Base-by-base conservation (phyloP, 2,113 vertebrate species). In the Tringa solitaria region DNA sequence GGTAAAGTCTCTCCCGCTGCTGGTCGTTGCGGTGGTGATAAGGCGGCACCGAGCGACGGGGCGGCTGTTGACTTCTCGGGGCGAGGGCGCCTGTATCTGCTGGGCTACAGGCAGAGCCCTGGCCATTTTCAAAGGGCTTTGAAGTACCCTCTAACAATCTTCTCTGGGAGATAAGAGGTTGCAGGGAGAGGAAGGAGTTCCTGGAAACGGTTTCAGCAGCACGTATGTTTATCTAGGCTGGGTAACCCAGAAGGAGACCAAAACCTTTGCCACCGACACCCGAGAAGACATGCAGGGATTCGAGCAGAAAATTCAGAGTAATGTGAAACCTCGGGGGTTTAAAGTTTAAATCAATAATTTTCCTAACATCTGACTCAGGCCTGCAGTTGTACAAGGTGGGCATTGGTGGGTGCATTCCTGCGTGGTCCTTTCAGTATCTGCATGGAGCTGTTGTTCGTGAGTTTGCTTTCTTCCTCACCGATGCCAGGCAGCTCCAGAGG, bases 51-150 rank as follows among this genome's bases (percentile, higher is more conserved):
- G 1, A 70, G 33, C 0, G 18, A 69, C 57, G 39, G 73, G 83
- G 60, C 1, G 0, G 46, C 91, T 90, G 48, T 79, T 91, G 93
- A 86, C 76, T 37, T 90, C 92, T 82, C 2, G 5, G 90, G 91
- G 50, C 1, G 59, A 84, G 79, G 83, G 86, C 0, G 32, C 63
- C n/a, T 26, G 37, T 57, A 51, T 96, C 87, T 90, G 78, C 87
- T 81, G 83, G 80, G 84, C 77, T 91, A 60, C 89, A 95, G 87
- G 90, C 88, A 86, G 87, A 95, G 92, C 67, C 87, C 96, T 97
- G 95, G 96, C 87, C 87, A 53, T 95, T 97, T 96, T 97, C 97
- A 97, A 95, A 96, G 89, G 92, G 84, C 96, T 97, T 97, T 97
- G 97, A 97, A 97, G 96, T 96, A 84, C 60, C 70, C 83, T 83